Evolutionary conservation across 2,113 vertebrate genomes (phyloP).

Genomic region (Procavia capensis): DNA sequence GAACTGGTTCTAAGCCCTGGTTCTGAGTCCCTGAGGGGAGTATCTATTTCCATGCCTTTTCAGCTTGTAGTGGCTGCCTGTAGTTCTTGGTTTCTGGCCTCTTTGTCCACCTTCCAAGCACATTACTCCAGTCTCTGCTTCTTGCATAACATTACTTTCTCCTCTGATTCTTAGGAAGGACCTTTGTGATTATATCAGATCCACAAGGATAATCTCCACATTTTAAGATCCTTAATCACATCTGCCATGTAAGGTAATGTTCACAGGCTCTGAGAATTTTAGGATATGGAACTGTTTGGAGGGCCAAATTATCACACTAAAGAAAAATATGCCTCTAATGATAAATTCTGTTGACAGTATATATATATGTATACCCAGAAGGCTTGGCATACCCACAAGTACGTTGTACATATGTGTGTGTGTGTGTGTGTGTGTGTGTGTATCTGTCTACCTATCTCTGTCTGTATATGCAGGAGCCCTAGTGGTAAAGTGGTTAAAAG

Average conservation of each 20-base stretch:
- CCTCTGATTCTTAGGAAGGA: not conserved
- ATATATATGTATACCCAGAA: too few species aligned
- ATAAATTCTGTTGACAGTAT: not conserved
- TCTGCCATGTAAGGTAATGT: not conserved
- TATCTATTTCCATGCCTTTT: too few species aligned
- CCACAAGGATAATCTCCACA: too few species aligned
- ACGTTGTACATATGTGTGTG: not conserved
- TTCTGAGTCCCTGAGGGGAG: too few species aligned
- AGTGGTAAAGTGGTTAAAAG: too few species aligned
- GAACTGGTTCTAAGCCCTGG: too few species aligned
- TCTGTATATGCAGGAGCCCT: not conserved
- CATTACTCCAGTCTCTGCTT: not conserved
- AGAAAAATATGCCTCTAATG: not conserved
- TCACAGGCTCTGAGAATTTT: not conserved
- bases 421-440: not conserved
- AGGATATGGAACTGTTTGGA: not conserved
- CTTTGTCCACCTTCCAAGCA: too few species aligned
- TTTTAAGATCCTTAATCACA: too few species aligned
- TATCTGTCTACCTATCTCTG: too few species aligned
- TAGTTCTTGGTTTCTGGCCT: too few species aligned
- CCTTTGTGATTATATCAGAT: not conserved
- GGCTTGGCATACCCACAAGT: too few species aligned
- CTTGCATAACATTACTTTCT: not conserved
- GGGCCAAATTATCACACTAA: not conserved
- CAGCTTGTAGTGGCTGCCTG: too few species aligned